A percentile compares a stretch with the other conserved stretches of the same genome.
These are phyloP conservation scores for Kryptolebias ocellatus DNA, from an alignment of 2,797 vertebrate species.

Conservation along the genomic window DNA sequence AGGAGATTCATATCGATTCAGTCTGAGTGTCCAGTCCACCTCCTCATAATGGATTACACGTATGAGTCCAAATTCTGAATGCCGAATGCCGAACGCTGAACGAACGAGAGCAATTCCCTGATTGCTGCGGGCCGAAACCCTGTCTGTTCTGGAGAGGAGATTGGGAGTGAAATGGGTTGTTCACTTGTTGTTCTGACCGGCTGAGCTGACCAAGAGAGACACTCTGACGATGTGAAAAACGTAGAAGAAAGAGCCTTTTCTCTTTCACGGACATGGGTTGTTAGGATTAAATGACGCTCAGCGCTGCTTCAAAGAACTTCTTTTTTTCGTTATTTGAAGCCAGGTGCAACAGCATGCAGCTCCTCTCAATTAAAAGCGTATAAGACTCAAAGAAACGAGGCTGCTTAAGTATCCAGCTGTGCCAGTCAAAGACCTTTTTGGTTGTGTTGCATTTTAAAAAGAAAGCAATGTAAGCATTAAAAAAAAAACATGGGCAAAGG, in stretches of 20 bases:
- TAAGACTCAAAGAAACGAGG: too few species aligned
- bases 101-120: constrained; percentile 34
- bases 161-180: constrained; percentile 31
- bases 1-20: constrained; percentile 64
- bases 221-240: constrained; percentile 20
- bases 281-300: constrained; percentile 25
- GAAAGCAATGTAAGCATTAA: too few species aligned
- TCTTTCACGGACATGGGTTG: constrained; percentile 14
- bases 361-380: too few species aligned
- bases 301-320: constrained; percentile 9
- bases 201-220: constrained; percentile 36
- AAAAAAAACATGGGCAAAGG: too few species aligned
- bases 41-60: constrained; percentile 69
- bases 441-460: too few species aligned
- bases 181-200: constrained; percentile 34
- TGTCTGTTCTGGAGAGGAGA: constrained; percentile 36
- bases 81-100: constrained; percentile 49
- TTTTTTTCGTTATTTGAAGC: not conserved
- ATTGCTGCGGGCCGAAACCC: constrained; percentile 27
- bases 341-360: not conserved
- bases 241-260: constrained; percentile 10
- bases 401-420: too few species aligned
- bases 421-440: too few species aligned
- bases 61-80: constrained; percentile 66
- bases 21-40: constrained; percentile 53